These are phyloP conservation scores for Rutilus rutilus DNA, from an alignment of 2,113 vertebrate genomes.

Conservation along the genomic window DNA sequence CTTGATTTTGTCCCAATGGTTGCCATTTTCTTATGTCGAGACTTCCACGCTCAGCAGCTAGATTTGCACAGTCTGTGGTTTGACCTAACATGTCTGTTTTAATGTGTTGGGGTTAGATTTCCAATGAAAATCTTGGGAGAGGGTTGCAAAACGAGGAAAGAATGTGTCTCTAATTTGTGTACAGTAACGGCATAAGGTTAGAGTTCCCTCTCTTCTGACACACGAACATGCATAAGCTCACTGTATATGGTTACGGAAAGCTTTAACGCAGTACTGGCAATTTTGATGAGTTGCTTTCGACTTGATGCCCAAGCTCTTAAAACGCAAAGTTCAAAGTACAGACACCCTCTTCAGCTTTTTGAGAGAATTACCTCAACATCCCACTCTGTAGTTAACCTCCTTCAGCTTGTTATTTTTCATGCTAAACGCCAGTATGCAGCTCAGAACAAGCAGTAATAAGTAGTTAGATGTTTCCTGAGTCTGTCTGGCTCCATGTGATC, in stretches of 20 bases:
- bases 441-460: slow-evolving; percentile 34
- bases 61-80: slow-evolving; percentile 7
- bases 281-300: slow-evolving; percentile 40
- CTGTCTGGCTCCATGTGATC: slow-evolving; percentile 35
- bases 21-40: slow-evolving; percentile 9
- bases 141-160: slow-evolving; percentile 26
- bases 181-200: slow-evolving; percentile 33
- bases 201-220: not conserved
- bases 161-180: slow-evolving; percentile 37
- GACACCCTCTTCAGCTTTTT: slow-evolving; percentile 33
- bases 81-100: slow-evolving; percentile 32
- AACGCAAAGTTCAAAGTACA: slow-evolving; percentile 37
- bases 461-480: slow-evolving; percentile 29
- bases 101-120: not conserved
- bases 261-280: slow-evolving; percentile 22
- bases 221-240: slow-evolving; percentile 1
- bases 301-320: slow-evolving; percentile 36
- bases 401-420: slow-evolving; percentile 34
- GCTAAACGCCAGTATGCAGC: slow-evolving; percentile 22
- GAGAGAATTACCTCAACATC: slow-evolving; percentile 19
- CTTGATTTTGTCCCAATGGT: not conserved
- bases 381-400: slow-evolving; percentile 13
- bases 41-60: not conserved
- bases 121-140: slow-evolving; percentile 10
- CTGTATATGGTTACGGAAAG: not conserved